Evolutionary conservation across 2,888 invertebrate species (phyloP), one percentile per base, ranked within the genome.

Genomic region (Epiblema foenella): DNA sequence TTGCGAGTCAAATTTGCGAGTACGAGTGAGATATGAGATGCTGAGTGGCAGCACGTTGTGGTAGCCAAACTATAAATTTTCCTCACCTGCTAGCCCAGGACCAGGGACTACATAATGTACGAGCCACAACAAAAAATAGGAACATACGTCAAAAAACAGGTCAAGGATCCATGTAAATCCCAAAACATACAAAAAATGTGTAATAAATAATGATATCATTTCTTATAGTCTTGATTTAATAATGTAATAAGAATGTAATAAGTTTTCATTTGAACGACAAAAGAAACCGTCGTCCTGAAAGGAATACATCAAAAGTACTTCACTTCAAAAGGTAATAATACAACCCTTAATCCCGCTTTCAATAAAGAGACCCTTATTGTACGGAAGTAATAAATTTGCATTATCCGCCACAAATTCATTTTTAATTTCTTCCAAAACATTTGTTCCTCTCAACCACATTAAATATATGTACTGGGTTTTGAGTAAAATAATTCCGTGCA

Each of bases 381-480:
- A 24, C 39, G 68, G 68, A 68, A 69, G 59, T 17, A 59, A 70
- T 65, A 59, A 59, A 70, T 70, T 65, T 1, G 58, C 42, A 59
- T 70, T 65, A 69, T 49, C 17, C 46, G 49, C 18, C 46, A n/a
- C 37, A 5, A 49, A 39, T 37, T 51, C 49, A 20, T 51, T 51
- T 29, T 29, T 54, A 58, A 63, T 65, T 65, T 8, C 49, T 10
- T 2, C 11, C 20, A 52, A 52, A 63, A 52, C 29, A 46, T 49
- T 49, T 11, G 46, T 52, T 63, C 37, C 63, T 11, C 37, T 20
- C 8, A 52, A 20, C 11, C 12, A 51, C 4, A 58, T 18, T 42
- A 12, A 12, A 39, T 4, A 8, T 42, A n/a, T 46, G 46, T 46
- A 46, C 46, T n/a, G n/a, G 15, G 42, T n/a, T 5, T 46, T 8